These are phyloP conservation scores for Leuctra nigra DNA, from an alignment of 2,888 invertebrate genomes.

Conservation along the genomic window DNA sequence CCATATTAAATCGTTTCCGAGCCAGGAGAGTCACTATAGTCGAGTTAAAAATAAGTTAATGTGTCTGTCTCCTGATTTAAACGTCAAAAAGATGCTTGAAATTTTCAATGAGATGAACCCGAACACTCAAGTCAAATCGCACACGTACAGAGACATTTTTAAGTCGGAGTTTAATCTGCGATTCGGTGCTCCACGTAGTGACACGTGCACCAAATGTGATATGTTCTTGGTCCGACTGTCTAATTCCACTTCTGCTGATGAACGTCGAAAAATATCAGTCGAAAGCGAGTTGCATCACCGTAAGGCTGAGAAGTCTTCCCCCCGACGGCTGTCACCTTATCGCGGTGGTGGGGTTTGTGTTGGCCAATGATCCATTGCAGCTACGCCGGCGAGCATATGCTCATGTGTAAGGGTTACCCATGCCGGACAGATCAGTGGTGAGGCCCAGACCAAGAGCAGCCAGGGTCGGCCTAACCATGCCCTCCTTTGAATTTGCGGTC, in stretches of 20 bases:
- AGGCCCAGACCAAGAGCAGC: too few species aligned
- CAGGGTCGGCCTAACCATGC: too few species aligned
- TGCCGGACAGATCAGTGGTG: too few species aligned
- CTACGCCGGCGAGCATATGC: too few species aligned
- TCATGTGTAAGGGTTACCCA: too few species aligned
- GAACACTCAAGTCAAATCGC: not conserved
- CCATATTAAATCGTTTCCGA: slow-evolving; percentile 5
- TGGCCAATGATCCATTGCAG: too few species aligned
- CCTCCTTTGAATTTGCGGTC: too few species aligned
- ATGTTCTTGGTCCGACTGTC: slow-evolving; percentile 2
- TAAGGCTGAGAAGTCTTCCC: slow-evolving; percentile 1
- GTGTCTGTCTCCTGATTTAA: slow-evolving; percentile 14
- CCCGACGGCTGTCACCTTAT: not conserved
- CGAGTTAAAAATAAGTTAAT: not conserved
- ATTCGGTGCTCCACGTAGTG: slow-evolving; percentile 4
- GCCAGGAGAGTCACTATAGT: slow-evolving; percentile 14
- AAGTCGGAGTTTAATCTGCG: not conserved
- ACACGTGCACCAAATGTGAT: slow-evolving; percentile 12
- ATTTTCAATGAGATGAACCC: slow-evolving; percentile 11
- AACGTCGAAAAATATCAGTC: not conserved
- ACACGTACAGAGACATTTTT: slow-evolving; percentile 11
- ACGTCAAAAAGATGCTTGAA: not conserved
- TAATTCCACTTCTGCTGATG: not conserved
- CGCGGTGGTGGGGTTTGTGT: too few species aligned
- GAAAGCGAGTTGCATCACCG: slow-evolving; percentile 13